A percentile compares a stretch with the other conserved stretches of the same genome.
Evolutionary conservation across 1,140 invertebrate genomes (phyloP).

Genomic region (Akabosia matsudoensis): DNA sequence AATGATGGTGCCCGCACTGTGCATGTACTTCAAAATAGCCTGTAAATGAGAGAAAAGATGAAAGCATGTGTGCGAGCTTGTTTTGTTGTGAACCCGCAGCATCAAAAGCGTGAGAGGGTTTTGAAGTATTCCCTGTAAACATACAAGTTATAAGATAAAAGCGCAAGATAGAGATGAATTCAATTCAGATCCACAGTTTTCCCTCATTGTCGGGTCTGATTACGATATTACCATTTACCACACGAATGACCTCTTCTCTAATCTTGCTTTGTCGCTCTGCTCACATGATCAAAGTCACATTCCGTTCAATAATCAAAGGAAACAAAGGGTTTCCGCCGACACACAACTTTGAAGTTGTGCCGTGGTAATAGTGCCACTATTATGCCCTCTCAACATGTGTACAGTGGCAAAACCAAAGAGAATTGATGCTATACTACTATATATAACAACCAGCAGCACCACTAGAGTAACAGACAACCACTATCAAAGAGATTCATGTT

Average conservation of each 20-base stretch:
- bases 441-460: too few species aligned
- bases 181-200: neutral
- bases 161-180: neutral
- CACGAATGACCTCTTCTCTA: conserved; percentile 44
- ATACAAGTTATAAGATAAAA: too few species aligned
- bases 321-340: conserved; percentile 34
- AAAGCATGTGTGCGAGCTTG: too few species aligned
- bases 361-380: conserved; percentile 20
- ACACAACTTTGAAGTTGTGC: conserved; percentile 18
- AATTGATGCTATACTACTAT: too few species aligned
- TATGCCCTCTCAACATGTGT: conserved; percentile 7
- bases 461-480: neutral
- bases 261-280: conserved; percentile 37
- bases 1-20: too few species aligned
- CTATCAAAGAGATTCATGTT: conserved; percentile 2
- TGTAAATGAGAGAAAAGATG: too few species aligned
- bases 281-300: conserved; percentile 43
- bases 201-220: conserved; percentile 32
- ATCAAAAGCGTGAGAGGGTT: too few species aligned
- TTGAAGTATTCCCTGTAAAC: too few species aligned
- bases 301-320: conserved; percentile 42
- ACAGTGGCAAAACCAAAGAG: too few species aligned
- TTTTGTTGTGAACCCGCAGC: too few species aligned
- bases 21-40: too few species aligned
- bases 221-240: conserved; percentile 45